These are phyloP conservation scores for Pteropus rufus DNA, from an alignment of 2,797 vertebrate species.

Conservation along the genomic window DNA sequence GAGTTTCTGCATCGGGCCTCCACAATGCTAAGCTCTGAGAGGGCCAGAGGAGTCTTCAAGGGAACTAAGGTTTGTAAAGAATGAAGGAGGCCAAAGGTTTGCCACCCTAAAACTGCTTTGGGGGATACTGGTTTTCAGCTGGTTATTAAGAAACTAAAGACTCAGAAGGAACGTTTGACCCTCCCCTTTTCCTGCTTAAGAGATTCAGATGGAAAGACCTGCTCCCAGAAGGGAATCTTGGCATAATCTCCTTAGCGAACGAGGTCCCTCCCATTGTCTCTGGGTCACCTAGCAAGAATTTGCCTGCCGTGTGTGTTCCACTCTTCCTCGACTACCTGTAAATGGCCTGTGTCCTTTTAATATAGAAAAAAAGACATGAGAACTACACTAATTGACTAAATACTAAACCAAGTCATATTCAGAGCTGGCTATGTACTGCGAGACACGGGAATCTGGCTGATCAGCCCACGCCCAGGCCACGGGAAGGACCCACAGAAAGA, in stretches of 20 bases:
- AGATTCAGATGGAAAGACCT: background rate
- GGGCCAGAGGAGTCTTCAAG: background rate
- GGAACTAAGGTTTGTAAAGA: background rate
- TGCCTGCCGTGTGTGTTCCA: background rate
- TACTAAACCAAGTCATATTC: too few species aligned
- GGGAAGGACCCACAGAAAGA: too few species aligned
- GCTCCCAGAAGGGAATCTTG: background rate
- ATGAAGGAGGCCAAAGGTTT: background rate
- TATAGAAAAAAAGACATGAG: too few species aligned
- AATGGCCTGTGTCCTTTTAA: background rate
- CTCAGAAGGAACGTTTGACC: background rate
- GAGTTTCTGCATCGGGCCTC: background rate
- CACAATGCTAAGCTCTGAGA: background rate
- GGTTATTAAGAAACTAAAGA: background rate
- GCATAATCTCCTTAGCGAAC: too few species aligned
- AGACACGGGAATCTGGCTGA: too few species aligned
- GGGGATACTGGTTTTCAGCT: background rate
- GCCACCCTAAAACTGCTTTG: background rate
- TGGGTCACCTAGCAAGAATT: background rate
- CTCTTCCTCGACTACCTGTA: background rate
- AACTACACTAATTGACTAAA: too few species aligned
- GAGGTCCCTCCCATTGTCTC: too few species aligned
- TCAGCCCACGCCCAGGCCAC: too few species aligned
- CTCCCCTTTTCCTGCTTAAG: background rate
- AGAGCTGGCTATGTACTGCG: too few species aligned